These are phyloP conservation scores for Threskiornis aethiopicus DNA, from an alignment of 2,797 vertebrate genomes.

Conservation along the genomic window DNA sequence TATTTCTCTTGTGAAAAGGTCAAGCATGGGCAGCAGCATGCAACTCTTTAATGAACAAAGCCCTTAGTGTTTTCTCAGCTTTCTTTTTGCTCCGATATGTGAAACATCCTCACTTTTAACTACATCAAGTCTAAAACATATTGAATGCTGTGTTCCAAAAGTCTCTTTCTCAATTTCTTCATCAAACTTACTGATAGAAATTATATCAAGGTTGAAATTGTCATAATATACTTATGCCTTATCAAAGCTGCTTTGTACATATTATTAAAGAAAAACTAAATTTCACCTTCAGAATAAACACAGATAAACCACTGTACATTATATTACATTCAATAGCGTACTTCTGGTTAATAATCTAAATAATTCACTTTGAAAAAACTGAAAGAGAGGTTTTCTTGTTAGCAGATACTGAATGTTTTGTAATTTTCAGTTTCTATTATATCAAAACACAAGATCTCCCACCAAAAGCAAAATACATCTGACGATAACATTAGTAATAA, in stretches of 20 bases:
- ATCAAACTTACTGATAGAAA: not conserved
- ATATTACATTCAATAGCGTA: not conserved
- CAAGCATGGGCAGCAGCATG: slow-evolving; percentile 35
- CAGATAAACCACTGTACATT: not conserved
- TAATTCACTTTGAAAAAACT: not conserved
- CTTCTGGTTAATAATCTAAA: not conserved
- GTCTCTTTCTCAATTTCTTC: not conserved
- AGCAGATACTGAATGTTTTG: not conserved
- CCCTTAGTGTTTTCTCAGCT: not conserved
- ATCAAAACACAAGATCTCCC: not conserved
- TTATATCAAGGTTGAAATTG: not conserved
- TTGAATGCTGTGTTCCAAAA: not conserved
- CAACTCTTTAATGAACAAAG: slow-evolving; percentile 31
- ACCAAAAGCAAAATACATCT: not conserved
- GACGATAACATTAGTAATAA: not conserved
- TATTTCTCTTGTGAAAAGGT: slow-evolving; percentile 49
- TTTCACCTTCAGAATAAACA: not conserved
- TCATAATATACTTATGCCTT: not conserved
- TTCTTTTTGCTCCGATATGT: not conserved
- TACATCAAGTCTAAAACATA: not conserved
- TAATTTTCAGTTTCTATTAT: not conserved
- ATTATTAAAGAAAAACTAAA: not conserved
- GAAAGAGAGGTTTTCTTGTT: not conserved
- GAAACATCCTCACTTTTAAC: slow-evolving; percentile 14
- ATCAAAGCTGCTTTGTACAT: not conserved